phyloP scores from a whole-genome alignment of 2,113 vertebrate genomes.

The Henicopernis longicauda region DNA sequence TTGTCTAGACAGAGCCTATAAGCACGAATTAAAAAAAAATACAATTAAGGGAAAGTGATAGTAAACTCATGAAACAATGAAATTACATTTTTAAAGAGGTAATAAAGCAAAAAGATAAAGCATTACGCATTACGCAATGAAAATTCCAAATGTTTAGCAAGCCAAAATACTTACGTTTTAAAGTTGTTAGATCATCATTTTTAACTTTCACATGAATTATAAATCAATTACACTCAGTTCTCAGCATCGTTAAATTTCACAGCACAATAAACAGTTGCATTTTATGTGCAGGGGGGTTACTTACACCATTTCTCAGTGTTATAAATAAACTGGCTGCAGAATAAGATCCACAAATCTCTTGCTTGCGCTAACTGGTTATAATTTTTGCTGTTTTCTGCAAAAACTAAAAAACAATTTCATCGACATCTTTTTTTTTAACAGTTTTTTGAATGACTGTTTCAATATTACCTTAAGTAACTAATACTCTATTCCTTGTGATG shows the following conservation, averaged over 20 bases:
- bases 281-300: background rate
- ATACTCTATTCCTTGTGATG: background rate
- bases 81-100: constrained; percentile 33
- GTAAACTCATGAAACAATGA: constrained; percentile 20
- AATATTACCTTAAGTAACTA: background rate
- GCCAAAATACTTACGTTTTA: background rate
- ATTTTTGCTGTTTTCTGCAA: background rate
- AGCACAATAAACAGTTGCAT: background rate
- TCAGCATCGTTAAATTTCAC: background rate
- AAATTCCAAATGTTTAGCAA: background rate
- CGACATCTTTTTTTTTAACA: background rate
- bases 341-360: background rate
- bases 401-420: background rate
- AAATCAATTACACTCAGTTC: constrained; percentile 41
- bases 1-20: constrained; percentile 44
- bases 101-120: constrained; percentile 51
- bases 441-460: background rate
- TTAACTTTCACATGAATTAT: constrained; percentile 41
- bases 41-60: constrained; percentile 37
- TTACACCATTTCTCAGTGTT: background rate
- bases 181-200: constrained; percentile 14
- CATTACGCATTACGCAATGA: background rate
- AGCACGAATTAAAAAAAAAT: background rate
- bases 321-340: background rate
- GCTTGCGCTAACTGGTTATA: background rate